These are phyloP conservation scores for Liposcelis brunnea DNA, from an alignment of 2,888 invertebrate genomes.

Conservation along the genomic window DNA sequence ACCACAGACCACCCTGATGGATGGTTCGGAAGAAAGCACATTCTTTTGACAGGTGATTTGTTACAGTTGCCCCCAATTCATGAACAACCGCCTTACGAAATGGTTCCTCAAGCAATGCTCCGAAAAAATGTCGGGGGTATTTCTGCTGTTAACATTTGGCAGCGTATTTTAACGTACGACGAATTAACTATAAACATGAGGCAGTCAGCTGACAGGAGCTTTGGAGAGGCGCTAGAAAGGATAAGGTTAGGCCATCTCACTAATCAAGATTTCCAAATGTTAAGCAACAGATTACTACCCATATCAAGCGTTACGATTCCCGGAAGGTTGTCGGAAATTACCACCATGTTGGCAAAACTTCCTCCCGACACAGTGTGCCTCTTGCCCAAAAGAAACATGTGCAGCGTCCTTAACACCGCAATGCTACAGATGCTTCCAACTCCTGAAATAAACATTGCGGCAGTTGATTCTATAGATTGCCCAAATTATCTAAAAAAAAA, in stretches of 20 bases:
- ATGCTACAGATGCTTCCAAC: slow-evolving; percentile 18
- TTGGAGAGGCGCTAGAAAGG: slow-evolving; percentile 8
- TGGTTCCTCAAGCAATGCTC: too few species aligned
- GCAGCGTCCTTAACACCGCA: slow-evolving; percentile 19
- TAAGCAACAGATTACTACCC: slow-evolving; percentile 5
- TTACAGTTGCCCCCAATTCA: slow-evolving; percentile 21
- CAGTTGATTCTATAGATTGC: slow-evolving; percentile 17
- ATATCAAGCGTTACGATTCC: too few species aligned
- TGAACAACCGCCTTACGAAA: slow-evolving; percentile 11
- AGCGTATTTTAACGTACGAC: too few species aligned
- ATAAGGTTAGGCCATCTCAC: slow-evolving; percentile 7
- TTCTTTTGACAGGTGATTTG: slow-evolving; percentile 21
- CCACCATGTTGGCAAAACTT: slow-evolving; percentile 12
- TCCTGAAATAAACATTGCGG: slow-evolving; percentile 17
- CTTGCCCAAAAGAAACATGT: slow-evolving; percentile 20
- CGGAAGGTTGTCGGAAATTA: slow-evolving; percentile 10
- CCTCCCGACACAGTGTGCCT: slow-evolving; percentile 19
- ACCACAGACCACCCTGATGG: slow-evolving; percentile 19
- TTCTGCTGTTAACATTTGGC: too few species aligned
- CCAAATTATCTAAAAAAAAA: slow-evolving; percentile 14
- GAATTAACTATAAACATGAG: too few species aligned
- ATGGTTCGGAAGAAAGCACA: slow-evolving; percentile 21
- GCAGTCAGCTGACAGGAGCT: too few species aligned
- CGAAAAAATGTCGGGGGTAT: too few species aligned
- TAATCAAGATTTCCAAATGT: slow-evolving; percentile 4